phyloP scores from a whole-genome alignment of 2,888 invertebrate genomes.

The Caenorhabditis drosophilae region DNA sequence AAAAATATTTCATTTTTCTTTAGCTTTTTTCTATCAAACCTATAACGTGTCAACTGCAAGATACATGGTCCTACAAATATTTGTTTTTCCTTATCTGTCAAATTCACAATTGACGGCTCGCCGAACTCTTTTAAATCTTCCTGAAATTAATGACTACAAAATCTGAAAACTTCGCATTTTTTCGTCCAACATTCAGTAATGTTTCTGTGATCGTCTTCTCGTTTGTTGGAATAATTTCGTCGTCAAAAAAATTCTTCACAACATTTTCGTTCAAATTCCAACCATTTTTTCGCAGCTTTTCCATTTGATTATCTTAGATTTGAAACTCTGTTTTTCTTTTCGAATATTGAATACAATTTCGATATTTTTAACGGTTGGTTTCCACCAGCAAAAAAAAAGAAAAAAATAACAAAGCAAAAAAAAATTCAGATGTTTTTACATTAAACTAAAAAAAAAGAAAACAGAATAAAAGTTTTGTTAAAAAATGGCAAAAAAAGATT shows the following conservation, averaged over 20 bases:
- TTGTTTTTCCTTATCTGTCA: constrained; percentile 14
- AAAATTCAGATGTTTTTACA: too few species aligned
- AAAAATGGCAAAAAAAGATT: background rate
- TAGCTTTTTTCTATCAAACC: too few species aligned
- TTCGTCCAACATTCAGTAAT: too few species aligned
- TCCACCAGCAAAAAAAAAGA: background rate
- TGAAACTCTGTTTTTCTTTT: too few species aligned
- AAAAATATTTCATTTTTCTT: too few species aligned
- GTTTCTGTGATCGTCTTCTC: background rate
- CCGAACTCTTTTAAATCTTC: constrained; percentile 33
- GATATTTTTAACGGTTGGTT: background rate
- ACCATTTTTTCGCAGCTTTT: constrained; percentile 25
- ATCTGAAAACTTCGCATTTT: too few species aligned
- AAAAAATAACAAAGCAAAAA: too few species aligned
- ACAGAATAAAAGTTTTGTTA: background rate
- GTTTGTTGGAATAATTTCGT: constrained; percentile 15
- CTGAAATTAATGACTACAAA: constrained; percentile 7
- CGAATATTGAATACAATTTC: too few species aligned
- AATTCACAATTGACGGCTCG: constrained; percentile 17
- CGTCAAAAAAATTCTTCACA: constrained; percentile 14
- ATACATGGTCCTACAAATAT: constrained; percentile 25
- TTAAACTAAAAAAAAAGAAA: too few species aligned
- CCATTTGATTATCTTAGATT: constrained; percentile 10
- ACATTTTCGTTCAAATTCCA: constrained; percentile 35
- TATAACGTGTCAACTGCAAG: too few species aligned